Conservation (phyloP, 2,113 vertebrate species). For the Grus americana region DNA sequence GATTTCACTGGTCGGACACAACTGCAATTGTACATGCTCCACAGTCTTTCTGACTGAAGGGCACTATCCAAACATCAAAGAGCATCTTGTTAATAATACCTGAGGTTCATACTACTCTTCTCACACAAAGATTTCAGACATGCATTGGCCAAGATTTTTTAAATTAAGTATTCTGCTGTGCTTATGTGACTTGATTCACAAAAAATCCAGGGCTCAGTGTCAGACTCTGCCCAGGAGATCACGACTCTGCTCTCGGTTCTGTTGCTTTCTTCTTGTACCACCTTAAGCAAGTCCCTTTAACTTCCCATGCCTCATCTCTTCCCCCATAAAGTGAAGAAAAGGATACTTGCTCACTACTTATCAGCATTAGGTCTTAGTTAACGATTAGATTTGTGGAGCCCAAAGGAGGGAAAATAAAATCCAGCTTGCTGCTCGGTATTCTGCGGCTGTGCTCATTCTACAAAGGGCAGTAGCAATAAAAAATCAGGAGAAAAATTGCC, state of each 20-base stretch:
- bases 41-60: not conserved
- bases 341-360: not conserved
- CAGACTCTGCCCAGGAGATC: not conserved
- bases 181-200: not conserved
- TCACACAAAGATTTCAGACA: not conserved
- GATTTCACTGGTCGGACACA: not conserved
- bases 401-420: constrained; percentile 6
- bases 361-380: not conserved
- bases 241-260: not conserved
- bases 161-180: not conserved
- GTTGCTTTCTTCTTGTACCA: not conserved
- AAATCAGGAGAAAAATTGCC: not conserved
- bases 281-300: not conserved
- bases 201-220: not conserved
- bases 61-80: not conserved
- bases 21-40: not conserved
- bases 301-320: not conserved
- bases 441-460: not conserved
- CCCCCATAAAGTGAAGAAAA: not conserved
- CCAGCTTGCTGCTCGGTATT: not conserved
- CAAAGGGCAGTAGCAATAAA: constrained; percentile 1
- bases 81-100: not conserved
- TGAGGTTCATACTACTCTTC: not conserved
- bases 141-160: not conserved
- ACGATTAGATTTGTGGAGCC: not conserved